Percentiles rank a stretch among this genome's conserved stretches.
Evolutionary conservation across 2,888 invertebrate genomes (phyloP).

Genomic region (Esperia sulphurella): DNA sequence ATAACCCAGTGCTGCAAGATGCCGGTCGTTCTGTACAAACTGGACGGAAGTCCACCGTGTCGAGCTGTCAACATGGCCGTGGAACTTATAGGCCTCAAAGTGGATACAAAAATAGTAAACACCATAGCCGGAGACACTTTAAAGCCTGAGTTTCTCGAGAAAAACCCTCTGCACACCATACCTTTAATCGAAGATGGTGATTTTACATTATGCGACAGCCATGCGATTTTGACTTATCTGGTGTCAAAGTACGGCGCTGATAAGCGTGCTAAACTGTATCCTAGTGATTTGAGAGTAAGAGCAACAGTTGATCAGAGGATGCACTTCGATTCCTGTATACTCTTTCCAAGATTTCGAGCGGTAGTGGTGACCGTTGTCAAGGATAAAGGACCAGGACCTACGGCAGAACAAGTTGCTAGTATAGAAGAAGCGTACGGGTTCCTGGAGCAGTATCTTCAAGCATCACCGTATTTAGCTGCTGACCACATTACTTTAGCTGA

Average conservation of each 20-base stretch:
- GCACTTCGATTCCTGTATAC: slow-evolving; percentile 30
- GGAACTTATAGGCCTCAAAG: slow-evolving; percentile 32
- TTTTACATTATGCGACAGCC: slow-evolving; percentile 37
- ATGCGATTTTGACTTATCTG: slow-evolving; percentile 44
- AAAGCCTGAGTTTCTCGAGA: slow-evolving; percentile 34
- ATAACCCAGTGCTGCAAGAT: slow-evolving; percentile 21
- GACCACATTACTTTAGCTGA: slow-evolving; percentile 41
- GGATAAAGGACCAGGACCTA: slow-evolving; percentile 17
- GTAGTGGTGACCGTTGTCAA: slow-evolving; percentile 13
- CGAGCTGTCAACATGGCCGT: slow-evolving; percentile 35
- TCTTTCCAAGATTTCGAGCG: slow-evolving; percentile 23
- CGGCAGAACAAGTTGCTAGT: slow-evolving; percentile 18
- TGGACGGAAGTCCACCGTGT: slow-evolving; percentile 32
- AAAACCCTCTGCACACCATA: slow-evolving; percentile 39
- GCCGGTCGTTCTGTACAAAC: slow-evolving; percentile 32
- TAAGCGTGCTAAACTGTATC: slow-evolving; percentile 32
- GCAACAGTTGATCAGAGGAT: slow-evolving; percentile 36
- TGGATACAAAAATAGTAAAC: slow-evolving; percentile 25
- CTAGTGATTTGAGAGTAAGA: slow-evolving; percentile 30
- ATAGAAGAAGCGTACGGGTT: slow-evolving; percentile 33
- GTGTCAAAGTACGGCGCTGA: slow-evolving; percentile 43
- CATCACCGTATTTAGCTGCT: slow-evolving; percentile 26
- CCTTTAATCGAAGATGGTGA: slow-evolving; percentile 46
- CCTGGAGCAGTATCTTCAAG: slow-evolving; percentile 37
- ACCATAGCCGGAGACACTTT: slow-evolving; percentile 20